These are phyloP conservation scores for Achlya flavicornis DNA, from an alignment of 2,888 invertebrate genomes.

Conservation along the genomic window DNA sequence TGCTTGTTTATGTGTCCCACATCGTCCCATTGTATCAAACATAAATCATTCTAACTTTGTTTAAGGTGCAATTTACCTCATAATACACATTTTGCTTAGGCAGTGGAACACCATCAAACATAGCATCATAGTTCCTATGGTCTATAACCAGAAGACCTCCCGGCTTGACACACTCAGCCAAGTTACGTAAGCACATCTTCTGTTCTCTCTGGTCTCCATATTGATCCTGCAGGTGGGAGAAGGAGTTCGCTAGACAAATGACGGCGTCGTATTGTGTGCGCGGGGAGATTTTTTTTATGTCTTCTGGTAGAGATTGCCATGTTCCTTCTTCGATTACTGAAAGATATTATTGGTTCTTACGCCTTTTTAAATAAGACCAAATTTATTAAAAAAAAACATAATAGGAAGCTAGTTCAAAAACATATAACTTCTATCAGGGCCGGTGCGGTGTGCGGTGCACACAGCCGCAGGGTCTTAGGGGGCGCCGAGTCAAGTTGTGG, in stretches of 20 bases:
- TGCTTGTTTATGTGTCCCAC: no score
- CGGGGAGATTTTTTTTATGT: conserved; percentile 85
- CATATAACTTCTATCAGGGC: no score
- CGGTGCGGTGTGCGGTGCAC: no score
- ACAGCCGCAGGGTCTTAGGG: no score
- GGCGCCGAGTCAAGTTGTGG: no score
- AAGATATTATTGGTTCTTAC: conserved; percentile 23
- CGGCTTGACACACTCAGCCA: conserved; percentile 92
- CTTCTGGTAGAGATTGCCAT: conserved; percentile 92
- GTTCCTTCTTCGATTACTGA: conserved; percentile 96
- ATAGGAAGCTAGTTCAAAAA: no score
- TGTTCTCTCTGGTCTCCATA: conserved; percentile 91
- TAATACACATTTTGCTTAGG: conserved; percentile 86
- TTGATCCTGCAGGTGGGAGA: conserved; percentile 93
- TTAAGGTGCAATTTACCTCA: conserved; percentile 87
- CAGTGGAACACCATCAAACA: conserved; percentile 84
- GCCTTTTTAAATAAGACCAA: no score
- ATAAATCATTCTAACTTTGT: no score
- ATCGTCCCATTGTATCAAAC: no score
- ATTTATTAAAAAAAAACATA: no score
- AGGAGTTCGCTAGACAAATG: conserved; percentile 95
- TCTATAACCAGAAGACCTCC: conserved; percentile 94
- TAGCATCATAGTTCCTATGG: conserved; percentile 93
- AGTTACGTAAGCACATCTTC: conserved; percentile 90
- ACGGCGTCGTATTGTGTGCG: conserved; percentile 92